phyloP scores from a whole-genome alignment of 64 coral and sea anemone species.

The Exaiptasia diaphana region DNA sequence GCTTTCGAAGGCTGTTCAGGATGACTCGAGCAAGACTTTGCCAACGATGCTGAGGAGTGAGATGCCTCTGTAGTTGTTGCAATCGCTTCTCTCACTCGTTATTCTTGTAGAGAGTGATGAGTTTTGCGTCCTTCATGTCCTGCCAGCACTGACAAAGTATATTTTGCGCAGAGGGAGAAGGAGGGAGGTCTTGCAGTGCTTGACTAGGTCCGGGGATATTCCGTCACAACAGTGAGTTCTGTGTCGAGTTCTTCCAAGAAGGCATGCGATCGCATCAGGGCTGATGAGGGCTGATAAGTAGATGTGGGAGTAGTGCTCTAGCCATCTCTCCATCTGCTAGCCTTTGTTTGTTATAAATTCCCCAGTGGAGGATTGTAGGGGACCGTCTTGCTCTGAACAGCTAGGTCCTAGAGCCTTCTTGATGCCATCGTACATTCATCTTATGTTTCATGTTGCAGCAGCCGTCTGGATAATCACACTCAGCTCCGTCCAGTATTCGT shows the following conservation, averaged over 20 bases:
- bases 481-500: slow-evolving; percentile 37
- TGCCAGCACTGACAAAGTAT: slow-evolving; percentile 48
- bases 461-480: slow-evolving; percentile 26
- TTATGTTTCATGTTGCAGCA: slow-evolving; percentile 11
- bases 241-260: background rate
- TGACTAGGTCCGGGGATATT: slow-evolving; percentile 43
- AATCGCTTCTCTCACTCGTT: background rate
- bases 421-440: slow-evolving; percentile 13
- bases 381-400: background rate
- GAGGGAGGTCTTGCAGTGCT: slow-evolving; percentile 22
- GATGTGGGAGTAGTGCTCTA: slow-evolving; percentile 50
- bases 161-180: background rate
- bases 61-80: background rate
- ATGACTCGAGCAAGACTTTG: slow-evolving; percentile 44
- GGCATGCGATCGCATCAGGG: slow-evolving; percentile 1
- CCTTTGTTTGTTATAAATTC: slow-evolving; percentile 1
- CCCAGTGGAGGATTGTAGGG: background rate
- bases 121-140: slow-evolving; percentile 10
- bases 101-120: slow-evolving; percentile 12
- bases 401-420: slow-evolving; percentile 31
- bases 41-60: slow-evolving; percentile 23
- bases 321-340: slow-evolving; percentile 38
- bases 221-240: background rate
- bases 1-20: slow-evolving; percentile 12
- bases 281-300: background rate